phyloP scores from a whole-genome alignment of 2,888 invertebrate species.

The Herminia tarsipennalis region DNA sequence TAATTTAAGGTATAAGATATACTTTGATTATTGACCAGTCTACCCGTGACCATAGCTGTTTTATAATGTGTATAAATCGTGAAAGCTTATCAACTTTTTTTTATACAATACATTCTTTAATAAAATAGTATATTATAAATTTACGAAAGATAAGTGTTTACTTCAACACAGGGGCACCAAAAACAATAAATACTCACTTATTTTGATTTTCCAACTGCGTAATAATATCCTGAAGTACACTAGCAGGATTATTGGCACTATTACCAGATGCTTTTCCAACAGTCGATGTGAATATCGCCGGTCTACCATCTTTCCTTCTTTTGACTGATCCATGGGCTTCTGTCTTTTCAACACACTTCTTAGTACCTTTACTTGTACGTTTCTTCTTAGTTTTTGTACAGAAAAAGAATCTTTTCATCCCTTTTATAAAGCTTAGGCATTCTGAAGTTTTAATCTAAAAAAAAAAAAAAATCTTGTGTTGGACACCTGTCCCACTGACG shows the following conservation, averaged over 20 bases:
- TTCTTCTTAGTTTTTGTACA: slow-evolving; percentile 76
- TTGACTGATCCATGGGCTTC: slow-evolving; percentile 37
- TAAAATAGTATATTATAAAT: too few species aligned
- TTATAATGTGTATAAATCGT: not conserved
- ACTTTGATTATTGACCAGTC: too few species aligned
- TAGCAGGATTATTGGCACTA: slow-evolving; percentile 80
- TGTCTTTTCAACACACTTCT: slow-evolving; percentile 48
- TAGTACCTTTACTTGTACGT: slow-evolving; percentile 44
- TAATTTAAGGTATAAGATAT: too few species aligned
- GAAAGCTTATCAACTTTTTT: too few species aligned
- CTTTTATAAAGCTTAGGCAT: slow-evolving; percentile 75
- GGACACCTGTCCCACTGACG: too few species aligned
- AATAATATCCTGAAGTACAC: slow-evolving; percentile 89
- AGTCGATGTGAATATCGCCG: slow-evolving; percentile 75
- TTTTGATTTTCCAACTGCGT: slow-evolving; percentile 89
- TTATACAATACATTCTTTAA: too few species aligned
- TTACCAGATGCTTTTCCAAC: slow-evolving; percentile 78
- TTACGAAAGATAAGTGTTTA: too few species aligned
- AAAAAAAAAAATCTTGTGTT: too few species aligned
- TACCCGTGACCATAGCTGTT: too few species aligned
- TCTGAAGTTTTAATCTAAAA: slow-evolving; percentile 70
- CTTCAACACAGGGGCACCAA: too few species aligned
- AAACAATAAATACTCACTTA: slow-evolving; percentile 60
- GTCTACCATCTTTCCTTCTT: slow-evolving; percentile 56
- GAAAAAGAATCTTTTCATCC: slow-evolving; percentile 77